These are phyloP conservation scores for Anguilla obscura DNA, from an alignment of 2,797 vertebrate species.

Conservation along the genomic window DNA sequence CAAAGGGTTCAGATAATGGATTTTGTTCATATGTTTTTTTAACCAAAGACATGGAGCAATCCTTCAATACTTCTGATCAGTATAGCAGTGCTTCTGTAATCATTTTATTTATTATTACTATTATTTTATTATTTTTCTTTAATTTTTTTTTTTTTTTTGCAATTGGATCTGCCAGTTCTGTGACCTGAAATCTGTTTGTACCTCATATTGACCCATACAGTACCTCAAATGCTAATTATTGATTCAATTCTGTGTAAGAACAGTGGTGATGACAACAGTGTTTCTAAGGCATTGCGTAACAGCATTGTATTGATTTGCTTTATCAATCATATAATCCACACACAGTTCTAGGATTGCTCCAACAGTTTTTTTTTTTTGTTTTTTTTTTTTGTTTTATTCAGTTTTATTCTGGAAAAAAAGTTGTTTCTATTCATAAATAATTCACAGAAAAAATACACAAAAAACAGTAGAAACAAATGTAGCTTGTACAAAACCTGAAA, in stretches of 20 bases:
- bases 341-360: constrained; percentile 77
- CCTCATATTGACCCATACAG: constrained; percentile 68
- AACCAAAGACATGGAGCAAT: constrained; percentile 83
- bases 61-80: constrained; percentile 49
- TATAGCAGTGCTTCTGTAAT: constrained; percentile 39
- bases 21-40: constrained; percentile 77
- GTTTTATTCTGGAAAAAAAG: constrained; percentile 40
- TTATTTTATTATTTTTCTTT: constrained; percentile 26
- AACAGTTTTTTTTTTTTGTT: constrained; percentile 64
- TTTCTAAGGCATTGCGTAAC: constrained; percentile 28
- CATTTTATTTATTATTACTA: constrained; percentile 31
- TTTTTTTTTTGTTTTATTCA: constrained; percentile 40
- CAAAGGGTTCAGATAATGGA: constrained; percentile 69
- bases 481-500: constrained; percentile 72
- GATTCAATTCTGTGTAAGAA: constrained; percentile 58
- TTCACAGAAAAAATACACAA: constrained; percentile 56
- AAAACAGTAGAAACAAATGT: constrained; percentile 65
- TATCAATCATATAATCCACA: constrained; percentile 51
- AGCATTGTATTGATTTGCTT: constrained; percentile 37
- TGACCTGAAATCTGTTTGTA: constrained; percentile 60
- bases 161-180: constrained; percentile 60
- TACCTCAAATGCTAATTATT: constrained; percentile 65
- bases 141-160: constrained; percentile 36
- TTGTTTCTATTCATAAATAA: constrained; percentile 36
- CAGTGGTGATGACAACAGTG: constrained; percentile 34